A percentile compares a stretch with the other conserved stretches of the same genome.
phyloP scores from a whole-genome alignment of 2,888 invertebrate species.

The Germaria angustata region DNA sequence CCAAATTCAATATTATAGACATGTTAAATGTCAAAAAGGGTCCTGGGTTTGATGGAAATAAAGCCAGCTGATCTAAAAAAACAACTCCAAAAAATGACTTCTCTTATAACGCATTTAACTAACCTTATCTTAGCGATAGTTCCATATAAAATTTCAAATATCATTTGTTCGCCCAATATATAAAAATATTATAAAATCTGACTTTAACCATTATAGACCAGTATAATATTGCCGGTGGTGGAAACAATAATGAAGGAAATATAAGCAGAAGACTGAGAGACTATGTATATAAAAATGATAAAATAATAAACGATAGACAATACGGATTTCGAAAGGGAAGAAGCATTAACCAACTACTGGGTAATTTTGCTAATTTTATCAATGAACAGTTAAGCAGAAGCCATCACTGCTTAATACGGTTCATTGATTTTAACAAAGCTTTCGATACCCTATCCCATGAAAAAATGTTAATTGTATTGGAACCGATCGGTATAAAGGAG shows the following conservation, averaged over 20 bases:
- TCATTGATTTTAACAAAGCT: constrained; percentile 19
- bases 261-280: neutral
- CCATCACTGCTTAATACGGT: neutral
- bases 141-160: neutral
- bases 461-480: neutral
- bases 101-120: neutral
- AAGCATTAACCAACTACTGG: neutral
- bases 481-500: neutral
- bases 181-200: constrained; percentile 3
- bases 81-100: neutral
- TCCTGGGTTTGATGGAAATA: no score
- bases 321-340: neutral
- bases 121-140: neutral
- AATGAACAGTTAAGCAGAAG: constrained; percentile 13
- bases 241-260: constrained; percentile 10
- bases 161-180: constrained; percentile 5
- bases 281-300: constrained; percentile 10
- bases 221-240: neutral
- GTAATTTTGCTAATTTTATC: constrained; percentile 6
- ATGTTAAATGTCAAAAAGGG: no score
- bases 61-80: constrained; percentile 29
- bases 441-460: constrained; percentile 3
- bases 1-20: no score
- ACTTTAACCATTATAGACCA: neutral
- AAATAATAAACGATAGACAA: neutral